These are phyloP conservation scores for Leucoma salicis DNA, from an alignment of 2,888 invertebrate species.

Conservation along the genomic window DNA sequence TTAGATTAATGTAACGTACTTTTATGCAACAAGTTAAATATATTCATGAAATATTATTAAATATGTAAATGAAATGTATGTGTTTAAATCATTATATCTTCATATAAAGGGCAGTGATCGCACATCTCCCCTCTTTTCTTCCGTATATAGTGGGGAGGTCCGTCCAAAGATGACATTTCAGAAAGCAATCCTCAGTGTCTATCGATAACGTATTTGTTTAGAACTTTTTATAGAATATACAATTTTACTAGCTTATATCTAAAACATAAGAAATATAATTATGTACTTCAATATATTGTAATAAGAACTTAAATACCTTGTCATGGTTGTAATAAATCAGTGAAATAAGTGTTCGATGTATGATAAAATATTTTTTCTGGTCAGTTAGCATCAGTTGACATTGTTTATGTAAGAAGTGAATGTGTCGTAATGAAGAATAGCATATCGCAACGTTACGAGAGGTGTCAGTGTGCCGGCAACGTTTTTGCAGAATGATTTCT, in stretches of 20 bases:
- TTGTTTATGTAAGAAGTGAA: conserved; percentile 56
- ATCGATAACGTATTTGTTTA: background rate
- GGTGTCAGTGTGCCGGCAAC: conserved; percentile 35
- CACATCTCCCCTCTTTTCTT: conserved; percentile 3
- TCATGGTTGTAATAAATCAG: background rate
- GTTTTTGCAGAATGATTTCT: conserved; percentile 34
- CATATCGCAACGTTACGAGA: conserved; percentile 41
- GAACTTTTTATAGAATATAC: background rate
- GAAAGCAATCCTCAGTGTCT: conserved; percentile 2
- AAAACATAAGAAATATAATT: background rate
- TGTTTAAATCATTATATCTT: too few relatives aligned
- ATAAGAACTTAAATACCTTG: background rate
- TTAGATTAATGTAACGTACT: too few relatives aligned
- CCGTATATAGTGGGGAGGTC: conserved; percentile 5
- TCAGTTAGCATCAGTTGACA: conserved; percentile 35
- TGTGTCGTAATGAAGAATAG: conserved; percentile 48
- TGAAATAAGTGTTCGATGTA: conserved; percentile 2
- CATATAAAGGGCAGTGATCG: too few relatives aligned
- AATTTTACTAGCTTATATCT: background rate
- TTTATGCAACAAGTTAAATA: too few relatives aligned
- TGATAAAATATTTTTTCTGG: conserved; percentile 10
- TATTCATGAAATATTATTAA: too few relatives aligned
- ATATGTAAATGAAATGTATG: too few relatives aligned
- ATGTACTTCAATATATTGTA: background rate
- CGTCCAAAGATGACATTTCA: conserved; percentile 8